Conservation (phyloP, 2,797 vertebrate species). For the Simalia tracyae region DNA sequence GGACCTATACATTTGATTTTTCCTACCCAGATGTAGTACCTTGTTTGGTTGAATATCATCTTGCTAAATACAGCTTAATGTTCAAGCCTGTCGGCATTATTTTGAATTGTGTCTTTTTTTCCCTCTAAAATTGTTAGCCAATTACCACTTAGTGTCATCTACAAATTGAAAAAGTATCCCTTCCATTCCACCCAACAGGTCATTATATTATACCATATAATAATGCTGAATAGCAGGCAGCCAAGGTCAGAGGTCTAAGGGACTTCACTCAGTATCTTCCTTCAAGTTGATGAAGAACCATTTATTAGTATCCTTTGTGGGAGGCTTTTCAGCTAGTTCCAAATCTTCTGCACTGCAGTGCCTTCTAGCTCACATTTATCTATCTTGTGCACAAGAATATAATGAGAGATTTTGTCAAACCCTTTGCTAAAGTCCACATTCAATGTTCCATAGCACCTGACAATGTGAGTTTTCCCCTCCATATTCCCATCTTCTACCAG, state of each 20-base stretch:
- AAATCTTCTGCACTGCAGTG: not conserved
- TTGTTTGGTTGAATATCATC: not conserved
- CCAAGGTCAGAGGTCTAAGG: not conserved
- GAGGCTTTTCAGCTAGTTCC: not conserved
- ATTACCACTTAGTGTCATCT: not conserved
- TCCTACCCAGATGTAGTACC: not conserved
- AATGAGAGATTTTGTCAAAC: not conserved
- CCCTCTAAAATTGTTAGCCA: not conserved
- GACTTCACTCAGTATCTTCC: not conserved
- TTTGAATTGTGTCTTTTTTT: not conserved
- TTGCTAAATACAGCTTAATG: not conserved
- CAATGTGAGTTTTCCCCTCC: not conserved
- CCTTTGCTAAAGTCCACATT: not conserved
- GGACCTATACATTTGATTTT: not conserved
- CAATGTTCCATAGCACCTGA: not conserved
- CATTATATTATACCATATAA: not conserved
- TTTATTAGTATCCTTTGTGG: not conserved
- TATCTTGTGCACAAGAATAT: not conserved
- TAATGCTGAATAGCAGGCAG: not conserved
- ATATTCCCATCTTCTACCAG: not conserved
- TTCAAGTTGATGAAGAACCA: not conserved
- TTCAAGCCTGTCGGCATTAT: not conserved
- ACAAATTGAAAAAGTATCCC: not conserved
- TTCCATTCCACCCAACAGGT: not conserved
- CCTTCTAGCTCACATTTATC: not conserved